These are phyloP conservation scores for Amblyopsis hoosieri DNA, from an alignment of 2,797 vertebrate genomes.

Conservation along the genomic window DNA sequence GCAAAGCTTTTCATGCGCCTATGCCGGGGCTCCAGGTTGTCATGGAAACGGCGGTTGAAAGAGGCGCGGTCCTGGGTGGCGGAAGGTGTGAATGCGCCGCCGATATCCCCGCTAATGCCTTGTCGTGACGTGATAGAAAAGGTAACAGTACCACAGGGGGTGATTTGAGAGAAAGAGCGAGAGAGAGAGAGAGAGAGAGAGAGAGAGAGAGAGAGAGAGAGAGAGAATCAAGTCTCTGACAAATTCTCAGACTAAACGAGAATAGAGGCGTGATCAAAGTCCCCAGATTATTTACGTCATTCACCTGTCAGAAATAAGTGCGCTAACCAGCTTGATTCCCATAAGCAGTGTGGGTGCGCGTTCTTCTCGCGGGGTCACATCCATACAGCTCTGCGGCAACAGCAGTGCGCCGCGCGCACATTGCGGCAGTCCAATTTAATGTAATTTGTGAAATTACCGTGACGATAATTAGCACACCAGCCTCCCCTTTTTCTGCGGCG, in stretches of 20 bases:
- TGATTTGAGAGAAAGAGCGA: background rate
- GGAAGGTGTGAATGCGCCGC: slow-evolving; percentile 63
- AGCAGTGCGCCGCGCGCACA: no score
- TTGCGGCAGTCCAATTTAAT: no score
- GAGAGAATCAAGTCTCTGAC: slow-evolving; percentile 26
- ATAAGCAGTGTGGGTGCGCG: slow-evolving; percentile 14
- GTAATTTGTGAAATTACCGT: no score
- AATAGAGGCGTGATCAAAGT: slow-evolving; percentile 33
- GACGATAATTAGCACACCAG: no score
- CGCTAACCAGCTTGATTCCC: background rate
- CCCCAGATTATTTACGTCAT: slow-evolving; percentile 13
- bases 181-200: no score
- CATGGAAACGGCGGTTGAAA: slow-evolving; percentile 60
- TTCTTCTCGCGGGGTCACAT: no score
- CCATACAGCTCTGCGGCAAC: no score
- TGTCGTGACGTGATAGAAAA: slow-evolving; percentile 11
- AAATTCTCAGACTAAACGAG: slow-evolving; percentile 44
- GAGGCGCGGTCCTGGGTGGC: slow-evolving; percentile 50
- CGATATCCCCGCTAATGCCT: slow-evolving; percentile 54
- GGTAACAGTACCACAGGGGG: background rate
- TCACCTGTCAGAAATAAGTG: slow-evolving; percentile 19
- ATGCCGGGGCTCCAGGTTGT: slow-evolving; percentile 41
- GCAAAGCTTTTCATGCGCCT: slow-evolving; percentile 20
- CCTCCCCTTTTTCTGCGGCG: no score
- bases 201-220: no score